Evolutionary conservation across 2,797 vertebrate genomes (phyloP), one percentile per base, ranked within the genome.

Genomic region (Dipus sagitta): DNA sequence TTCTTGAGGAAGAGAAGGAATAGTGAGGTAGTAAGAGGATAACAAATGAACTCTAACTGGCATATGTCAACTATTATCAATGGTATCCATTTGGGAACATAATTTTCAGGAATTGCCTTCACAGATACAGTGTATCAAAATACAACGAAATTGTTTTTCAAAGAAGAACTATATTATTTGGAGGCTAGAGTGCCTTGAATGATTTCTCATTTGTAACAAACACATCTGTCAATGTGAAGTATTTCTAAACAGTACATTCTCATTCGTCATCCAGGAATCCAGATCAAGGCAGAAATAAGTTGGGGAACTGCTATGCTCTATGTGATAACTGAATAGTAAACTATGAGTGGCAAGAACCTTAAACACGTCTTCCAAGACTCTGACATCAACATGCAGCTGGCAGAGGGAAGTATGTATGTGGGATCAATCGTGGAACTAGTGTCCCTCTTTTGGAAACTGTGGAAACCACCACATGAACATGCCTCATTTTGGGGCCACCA

Each of bases 391-490:
- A 11, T 47, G 18, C 17, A 70, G 7, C 7, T 58, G 23, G 6
- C 4, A 67, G 15, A 47, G 15, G 32, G 12, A 8, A 82, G 42
- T n/a, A 0, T 9, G 0, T 0, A 42, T 9, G 1, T 4, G 47
- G 34, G 28, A 21, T 30, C 1, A 24, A 60, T 30, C 89, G 2
- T 47, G 23, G 30, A 65, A 8, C 18, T 76, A n/a, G 26, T 32
- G 13, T 30, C 15, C 17, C 17, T 42, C 21, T 1, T 8, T 20
- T 83, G 12, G 8, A 14, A 72, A 11, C n/a, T 8, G 38, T n/a
- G n/a, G n/a, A n/a, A 6, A 34, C 11, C 10, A 70, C 42, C 0
- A 17, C 1, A 9, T 62, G 14, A 13, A 23, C 17, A 72, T 38
- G 21, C 34, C 1, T 4, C 38, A 81, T 54, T 20, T 21, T 3